Evolutionary conservation across 1,140 invertebrate species (phyloP).

Genomic region (Micrasema longulum): DNA sequence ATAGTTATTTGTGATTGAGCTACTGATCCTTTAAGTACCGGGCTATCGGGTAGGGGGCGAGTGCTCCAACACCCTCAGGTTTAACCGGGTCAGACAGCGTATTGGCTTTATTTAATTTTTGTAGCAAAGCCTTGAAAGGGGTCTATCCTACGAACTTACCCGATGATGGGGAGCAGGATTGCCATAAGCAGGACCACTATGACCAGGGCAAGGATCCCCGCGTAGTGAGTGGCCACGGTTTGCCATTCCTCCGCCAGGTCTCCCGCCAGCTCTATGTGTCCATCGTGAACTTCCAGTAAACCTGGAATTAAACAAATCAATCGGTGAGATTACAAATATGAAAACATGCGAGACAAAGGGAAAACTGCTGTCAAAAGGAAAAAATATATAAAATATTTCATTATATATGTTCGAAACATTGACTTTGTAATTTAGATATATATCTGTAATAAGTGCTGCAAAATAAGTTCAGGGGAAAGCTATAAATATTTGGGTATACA

Average conservation of each 20-base stretch:
- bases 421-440: neutral
- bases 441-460: too few relatives aligned
- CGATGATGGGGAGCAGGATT: constrained; percentile 64
- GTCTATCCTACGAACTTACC: constrained; percentile 58
- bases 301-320: constrained; percentile 37
- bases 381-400: neutral
- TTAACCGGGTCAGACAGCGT: too few relatives aligned
- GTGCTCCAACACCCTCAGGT: too few relatives aligned
- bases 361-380: neutral
- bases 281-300: constrained; percentile 49
- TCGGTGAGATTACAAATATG: neutral
- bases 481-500: too few relatives aligned
- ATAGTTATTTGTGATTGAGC: too few relatives aligned
- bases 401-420: neutral
- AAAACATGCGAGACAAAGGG: neutral
- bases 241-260: constrained; percentile 59
- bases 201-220: constrained; percentile 61
- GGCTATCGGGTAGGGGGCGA: too few relatives aligned
- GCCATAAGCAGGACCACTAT: constrained; percentile 62
- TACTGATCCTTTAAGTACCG: too few relatives aligned
- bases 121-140: too few relatives aligned
- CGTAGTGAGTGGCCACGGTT: constrained; percentile 61
- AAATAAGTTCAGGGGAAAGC: too few relatives aligned
- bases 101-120: too few relatives aligned
- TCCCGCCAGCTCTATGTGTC: constrained; percentile 45